Base-by-base conservation (phyloP, 2,888 invertebrate species). In the Galeopsomyia nigrocyanea region DNA sequence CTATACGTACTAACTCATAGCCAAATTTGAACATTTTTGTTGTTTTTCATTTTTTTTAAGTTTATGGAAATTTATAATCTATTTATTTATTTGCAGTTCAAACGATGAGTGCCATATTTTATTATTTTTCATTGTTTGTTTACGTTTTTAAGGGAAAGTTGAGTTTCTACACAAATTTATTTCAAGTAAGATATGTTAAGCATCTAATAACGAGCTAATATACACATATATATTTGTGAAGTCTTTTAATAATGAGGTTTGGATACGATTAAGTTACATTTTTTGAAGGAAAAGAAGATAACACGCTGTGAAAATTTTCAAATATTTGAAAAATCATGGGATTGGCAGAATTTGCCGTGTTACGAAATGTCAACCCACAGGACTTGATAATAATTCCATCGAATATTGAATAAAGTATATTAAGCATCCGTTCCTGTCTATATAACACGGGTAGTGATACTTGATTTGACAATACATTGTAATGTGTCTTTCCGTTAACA, bases 391-490 rank as follows among this genome's bases (percentile, higher is more conserved):
- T 46, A 62, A 46, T 47, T 62, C 51, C 51, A 68, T 63, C 53
- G 22, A 58, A 58, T 63, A 10, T 47, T n/a, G 2, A 47, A 39
- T 39, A 39, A 39, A 39, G 39, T 39, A 39, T 13, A 39, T 39
- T 39, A 39, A 39, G 39, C 39, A 39, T 39, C 26, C 57, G 46
- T 63, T 72, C 46, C 53, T 56, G 39, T 39, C 39, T 39, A 13
- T 39, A 10, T 39, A 39, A 39, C 39, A 39, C 39, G 39, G 39
- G 39, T 39, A 39, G 39, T 39, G 39, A 39, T 39, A 39, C 39
- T 39, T 31, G 31, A 56, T 49, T 16, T 21, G 66, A 71, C 66
- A 71, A 71, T 71, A 71, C 49, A 69, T 63, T 63, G 63, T 63
- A 63, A 50, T 50, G 19, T 68, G 58, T 47, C 31, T 57, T 31